These are phyloP conservation scores for Muntiacus muntjak DNA, from an alignment of 2,113 vertebrate species.

Conservation along the genomic window DNA sequence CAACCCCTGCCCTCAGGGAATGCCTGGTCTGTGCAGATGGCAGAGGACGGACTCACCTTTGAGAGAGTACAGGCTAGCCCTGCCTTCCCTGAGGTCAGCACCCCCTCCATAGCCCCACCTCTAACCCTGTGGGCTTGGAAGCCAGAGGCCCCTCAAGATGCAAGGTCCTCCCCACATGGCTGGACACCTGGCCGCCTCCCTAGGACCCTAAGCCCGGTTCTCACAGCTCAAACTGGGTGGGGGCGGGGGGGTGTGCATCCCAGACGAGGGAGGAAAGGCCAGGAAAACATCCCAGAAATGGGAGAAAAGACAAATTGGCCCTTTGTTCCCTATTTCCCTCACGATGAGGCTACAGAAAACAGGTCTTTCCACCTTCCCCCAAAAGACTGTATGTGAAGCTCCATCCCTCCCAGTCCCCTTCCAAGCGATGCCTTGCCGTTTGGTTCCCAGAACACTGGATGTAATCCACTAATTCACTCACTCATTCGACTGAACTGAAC, in stretches of 20 bases:
- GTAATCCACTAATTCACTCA: background rate
- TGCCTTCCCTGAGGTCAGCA: background rate
- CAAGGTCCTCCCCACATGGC: accelerated
- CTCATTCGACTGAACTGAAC: background rate
- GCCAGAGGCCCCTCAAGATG: background rate
- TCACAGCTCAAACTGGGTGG: background rate
- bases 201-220: background rate
- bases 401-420: too few species aligned
- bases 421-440: background rate
- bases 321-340: background rate
- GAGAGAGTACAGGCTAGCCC: background rate
- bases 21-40: background rate
- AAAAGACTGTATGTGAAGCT: background rate
- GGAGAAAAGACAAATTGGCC: background rate
- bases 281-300: background rate
- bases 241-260: background rate
- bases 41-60: background rate
- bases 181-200: background rate
- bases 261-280: background rate
- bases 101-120: background rate
- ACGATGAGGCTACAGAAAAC: background rate
- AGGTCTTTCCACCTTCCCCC: background rate
- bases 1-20: background rate
- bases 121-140: background rate
- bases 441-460: background rate